A percentile compares a stretch with the other conserved stretches of the same genome.
Conservation (phyloP, 2,888 invertebrate genomes). For the Opisthograptis luteolata region DNA sequence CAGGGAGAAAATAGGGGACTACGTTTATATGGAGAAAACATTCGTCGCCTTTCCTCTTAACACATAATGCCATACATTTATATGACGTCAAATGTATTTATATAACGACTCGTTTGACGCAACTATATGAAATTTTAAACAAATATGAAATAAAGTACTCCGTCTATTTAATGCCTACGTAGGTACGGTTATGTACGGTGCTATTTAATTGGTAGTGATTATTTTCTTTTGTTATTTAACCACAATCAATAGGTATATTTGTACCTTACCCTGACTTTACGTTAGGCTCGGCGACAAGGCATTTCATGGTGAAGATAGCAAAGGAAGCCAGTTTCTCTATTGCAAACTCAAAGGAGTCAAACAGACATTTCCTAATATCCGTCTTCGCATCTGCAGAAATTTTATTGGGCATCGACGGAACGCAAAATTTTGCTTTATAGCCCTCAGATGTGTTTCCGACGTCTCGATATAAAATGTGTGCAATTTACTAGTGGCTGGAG, state of each 20-base stretch:
- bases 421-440: conserved; percentile 41
- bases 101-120: conserved; percentile 47
- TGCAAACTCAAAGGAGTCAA: neutral
- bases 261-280: no score
- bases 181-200: no score
- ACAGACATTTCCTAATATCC: conserved; percentile 13
- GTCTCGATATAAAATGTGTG: conserved; percentile 58
- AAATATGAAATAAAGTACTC: conserved; percentile 44
- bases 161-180: no score
- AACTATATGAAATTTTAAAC: conserved; percentile 63
- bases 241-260: no score
- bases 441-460: conserved; percentile 53
- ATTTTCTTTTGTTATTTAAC: no score
- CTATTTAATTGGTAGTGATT: no score
- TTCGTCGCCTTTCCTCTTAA: no score
- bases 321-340: no score
- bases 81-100: conserved; percentile 43
- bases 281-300: neutral
- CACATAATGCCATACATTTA: conserved; percentile 77
- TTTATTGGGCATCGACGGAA: conserved; percentile 38
- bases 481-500: conserved; percentile 55
- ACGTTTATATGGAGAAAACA: no score
- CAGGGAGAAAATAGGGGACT: no score
- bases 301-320: no score
- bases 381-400: conserved; percentile 30